Evolutionary conservation across 2,888 invertebrate species (phyloP), one percentile per base, ranked within the genome.

Genomic region (Noctua janthina): DNA sequence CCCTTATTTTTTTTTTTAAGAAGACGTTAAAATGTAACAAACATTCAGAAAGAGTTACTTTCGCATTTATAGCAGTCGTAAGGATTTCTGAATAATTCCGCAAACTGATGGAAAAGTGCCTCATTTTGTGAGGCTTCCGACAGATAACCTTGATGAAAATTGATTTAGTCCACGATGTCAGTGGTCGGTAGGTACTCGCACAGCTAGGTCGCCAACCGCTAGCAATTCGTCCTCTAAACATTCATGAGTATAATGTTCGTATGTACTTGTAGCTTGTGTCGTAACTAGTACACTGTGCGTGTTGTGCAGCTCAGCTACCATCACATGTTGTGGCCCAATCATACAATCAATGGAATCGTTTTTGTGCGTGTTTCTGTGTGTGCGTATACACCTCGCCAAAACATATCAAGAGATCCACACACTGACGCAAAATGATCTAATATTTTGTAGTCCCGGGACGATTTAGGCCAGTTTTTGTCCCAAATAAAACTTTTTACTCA

Each of bases 151-250:
- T 90, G 89, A 78, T 13, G 8, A 74, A 72, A 72, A 68, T 59
- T 46, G 54, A 10, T 23, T 35, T 75, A 77, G 84, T 82, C 66
- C 79, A 17, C 11, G 39, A 68, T 78, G 43, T 75, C 15, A 0
- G 84, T 70, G 35, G 86, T 79, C 49, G 79, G n/a, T 64, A 39
- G 82, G 51, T 68, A 66, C 72, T 62, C n/a, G 64, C 29, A 15
- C 51, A 72, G 78, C 84, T 87, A 83, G 87, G 84, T 86, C 86
- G 81, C 78, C 83, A 86, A 83, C 86, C 86, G 83, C 81, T 88
- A 75, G 79, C 84, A 78, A 78, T 82, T 78, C 80, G 86, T 88
- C 90, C 89, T 89, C 89, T 77, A 87, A 85, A 88, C 87, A 85
- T 84, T 86, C 78, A 80, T 80, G 82, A 83, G 81, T 89, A 82